These are phyloP conservation scores for Melospiza melodia DNA, from an alignment of 2,113 vertebrate genomes.

Conservation along the genomic window DNA sequence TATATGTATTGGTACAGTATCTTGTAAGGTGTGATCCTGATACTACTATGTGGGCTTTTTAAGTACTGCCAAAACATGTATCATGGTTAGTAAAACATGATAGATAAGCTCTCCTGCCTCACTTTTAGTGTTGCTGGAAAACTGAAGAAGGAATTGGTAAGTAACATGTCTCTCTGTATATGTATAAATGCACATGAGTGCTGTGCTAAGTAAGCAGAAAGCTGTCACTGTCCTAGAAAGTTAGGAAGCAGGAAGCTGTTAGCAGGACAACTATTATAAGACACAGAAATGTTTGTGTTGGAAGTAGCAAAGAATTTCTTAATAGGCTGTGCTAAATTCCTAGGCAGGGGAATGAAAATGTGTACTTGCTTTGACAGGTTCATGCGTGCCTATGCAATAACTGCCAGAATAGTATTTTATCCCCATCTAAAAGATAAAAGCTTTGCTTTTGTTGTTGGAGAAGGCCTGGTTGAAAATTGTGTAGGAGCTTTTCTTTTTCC, in stretches of 20 bases:
- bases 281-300: background rate
- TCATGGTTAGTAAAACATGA: background rate
- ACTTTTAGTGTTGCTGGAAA: background rate
- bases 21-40: accelerated
- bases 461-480: slow-evolving; percentile 8
- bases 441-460: background rate
- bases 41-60: background rate
- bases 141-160: background rate
- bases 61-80: background rate
- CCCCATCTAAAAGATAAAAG: slow-evolving; percentile 14
- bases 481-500: background rate
- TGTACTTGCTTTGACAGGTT: background rate
- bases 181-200: background rate
- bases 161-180: background rate
- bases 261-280: background rate
- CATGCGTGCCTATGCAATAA: background rate
- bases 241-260: background rate
- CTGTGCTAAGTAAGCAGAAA: background rate
- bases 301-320: background rate
- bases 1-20: background rate
- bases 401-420: slow-evolving; percentile 19
- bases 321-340: background rate
- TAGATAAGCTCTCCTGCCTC: background rate
- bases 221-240: background rate
- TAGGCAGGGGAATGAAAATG: background rate